Evolutionary conservation across 1,140 invertebrate species (phyloP).

Genomic region (Diprion similis): DNA sequence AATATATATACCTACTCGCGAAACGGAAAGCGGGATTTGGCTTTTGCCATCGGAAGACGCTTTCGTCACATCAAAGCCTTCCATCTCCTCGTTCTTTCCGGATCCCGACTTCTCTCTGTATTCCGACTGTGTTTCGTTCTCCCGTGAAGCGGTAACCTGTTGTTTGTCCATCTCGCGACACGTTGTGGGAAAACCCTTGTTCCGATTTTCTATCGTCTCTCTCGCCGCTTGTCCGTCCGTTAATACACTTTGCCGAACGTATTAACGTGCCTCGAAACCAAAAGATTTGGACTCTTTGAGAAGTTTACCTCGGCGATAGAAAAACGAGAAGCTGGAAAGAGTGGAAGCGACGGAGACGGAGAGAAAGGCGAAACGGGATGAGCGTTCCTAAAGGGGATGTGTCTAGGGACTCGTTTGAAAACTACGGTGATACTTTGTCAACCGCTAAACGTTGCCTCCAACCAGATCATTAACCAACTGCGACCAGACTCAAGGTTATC

Average conservation of each 20-base stretch:
- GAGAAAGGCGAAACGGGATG: not conserved
- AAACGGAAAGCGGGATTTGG: too few relatives aligned
- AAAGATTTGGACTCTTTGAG: not conserved
- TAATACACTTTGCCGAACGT: not conserved
- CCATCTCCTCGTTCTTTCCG: not conserved
- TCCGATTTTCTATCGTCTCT: not conserved
- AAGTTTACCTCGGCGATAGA: not conserved
- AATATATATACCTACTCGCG: too few relatives aligned
- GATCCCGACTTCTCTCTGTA: not conserved
- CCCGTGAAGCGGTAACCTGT: not conserved
- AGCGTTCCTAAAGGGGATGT: not conserved
- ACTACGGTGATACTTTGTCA: too few relatives aligned
- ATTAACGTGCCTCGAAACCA: not conserved
- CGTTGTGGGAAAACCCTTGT: not conserved
- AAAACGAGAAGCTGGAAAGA: too few relatives aligned
- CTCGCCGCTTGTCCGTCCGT: not conserved
- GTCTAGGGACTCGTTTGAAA: too few relatives aligned
- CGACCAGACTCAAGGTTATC: not conserved
- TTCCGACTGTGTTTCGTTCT: not conserved
- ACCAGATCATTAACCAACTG: too few relatives aligned
- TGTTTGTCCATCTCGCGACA: not conserved
- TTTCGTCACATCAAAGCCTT: too few relatives aligned
- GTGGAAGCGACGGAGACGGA: too few relatives aligned
- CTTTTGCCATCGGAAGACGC: too few relatives aligned
- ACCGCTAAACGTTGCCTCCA: too few relatives aligned